Percentiles rank a stretch among this genome's conserved stretches.
Evolutionary conservation across 2,113 vertebrate species (phyloP).

Genomic region (Probosciger aterrimus): DNA sequence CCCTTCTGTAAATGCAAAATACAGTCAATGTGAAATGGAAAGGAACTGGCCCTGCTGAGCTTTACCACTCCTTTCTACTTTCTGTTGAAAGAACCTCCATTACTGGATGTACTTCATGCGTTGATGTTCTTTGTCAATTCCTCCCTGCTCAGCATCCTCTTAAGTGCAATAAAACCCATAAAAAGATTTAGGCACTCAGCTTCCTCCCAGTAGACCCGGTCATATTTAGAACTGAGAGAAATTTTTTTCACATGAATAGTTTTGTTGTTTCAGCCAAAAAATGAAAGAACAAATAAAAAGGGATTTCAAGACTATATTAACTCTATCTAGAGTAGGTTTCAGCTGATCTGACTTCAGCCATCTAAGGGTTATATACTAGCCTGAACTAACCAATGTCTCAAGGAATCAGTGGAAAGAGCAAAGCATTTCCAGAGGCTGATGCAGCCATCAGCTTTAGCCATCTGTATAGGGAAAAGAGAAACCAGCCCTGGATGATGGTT

Average conservation of each 20-base stretch:
- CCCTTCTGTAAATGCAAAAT: constrained; percentile 82
- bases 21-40: not conserved
- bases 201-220: constrained; percentile 47
- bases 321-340: not conserved
- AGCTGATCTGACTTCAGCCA: not conserved
- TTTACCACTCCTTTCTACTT: not conserved
- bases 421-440: not conserved
- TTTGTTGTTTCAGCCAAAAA: not conserved
- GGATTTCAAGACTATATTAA: constrained; percentile 1
- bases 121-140: constrained; percentile 10
- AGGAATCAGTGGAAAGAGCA: not conserved
- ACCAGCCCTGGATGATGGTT: not conserved
- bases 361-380: not conserved
- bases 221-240: constrained; percentile 32
- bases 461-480: not conserved
- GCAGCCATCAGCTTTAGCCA: not conserved
- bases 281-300: constrained; percentile 22
- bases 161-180: constrained; percentile 30
- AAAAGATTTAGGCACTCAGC: constrained; percentile 24
- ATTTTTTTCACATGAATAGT: not conserved
- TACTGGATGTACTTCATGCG: not conserved
- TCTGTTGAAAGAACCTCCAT: not conserved
- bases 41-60: not conserved
- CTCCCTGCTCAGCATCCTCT: constrained; percentile 54
- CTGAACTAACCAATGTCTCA: not conserved